Percentiles rank a stretch among this genome's conserved stretches.
These are phyloP conservation scores for Phengaris alcon DNA, from an alignment of 2,888 invertebrate genomes.

Conservation along the genomic window DNA sequence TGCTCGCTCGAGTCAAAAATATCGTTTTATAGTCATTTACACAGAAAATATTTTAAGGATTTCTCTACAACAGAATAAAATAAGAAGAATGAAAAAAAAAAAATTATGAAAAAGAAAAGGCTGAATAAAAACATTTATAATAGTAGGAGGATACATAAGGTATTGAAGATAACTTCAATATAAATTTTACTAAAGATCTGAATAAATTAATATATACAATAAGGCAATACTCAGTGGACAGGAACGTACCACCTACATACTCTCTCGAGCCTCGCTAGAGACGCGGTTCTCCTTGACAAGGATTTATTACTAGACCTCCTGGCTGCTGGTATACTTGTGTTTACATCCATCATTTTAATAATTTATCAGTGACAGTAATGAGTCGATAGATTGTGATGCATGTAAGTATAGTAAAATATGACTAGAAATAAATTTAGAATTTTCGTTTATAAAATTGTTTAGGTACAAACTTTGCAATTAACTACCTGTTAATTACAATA, in stretches of 20 bases:
- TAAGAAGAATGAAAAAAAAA: no score
- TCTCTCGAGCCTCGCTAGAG: constrained; percentile 37
- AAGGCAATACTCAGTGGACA: constrained; percentile 27
- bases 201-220: not conserved
- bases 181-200: not conserved
- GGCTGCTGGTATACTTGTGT: constrained; percentile 33
- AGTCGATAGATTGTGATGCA: not conserved
- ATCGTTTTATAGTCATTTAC: no score
- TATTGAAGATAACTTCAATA: not conserved
- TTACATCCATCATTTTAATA: constrained; percentile 29
- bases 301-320: constrained; percentile 40
- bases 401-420: not conserved
- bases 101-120: no score
- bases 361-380: not conserved
- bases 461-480: no score
- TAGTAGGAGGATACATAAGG: not conserved
- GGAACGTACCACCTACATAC: constrained; percentile 13
- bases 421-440: no score
- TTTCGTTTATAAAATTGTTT: no score
- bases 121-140: no score
- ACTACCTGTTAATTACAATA: no score
- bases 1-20: no score
- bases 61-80: no score
- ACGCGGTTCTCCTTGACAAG: constrained; percentile 60
- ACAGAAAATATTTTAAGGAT: no score